Percentiles rank a stretch among this genome's conserved stretches.
These are phyloP conservation scores for Aspidiotus rigidus DNA, from an alignment of 2,888 invertebrate genomes.

Conservation along the genomic window DNA sequence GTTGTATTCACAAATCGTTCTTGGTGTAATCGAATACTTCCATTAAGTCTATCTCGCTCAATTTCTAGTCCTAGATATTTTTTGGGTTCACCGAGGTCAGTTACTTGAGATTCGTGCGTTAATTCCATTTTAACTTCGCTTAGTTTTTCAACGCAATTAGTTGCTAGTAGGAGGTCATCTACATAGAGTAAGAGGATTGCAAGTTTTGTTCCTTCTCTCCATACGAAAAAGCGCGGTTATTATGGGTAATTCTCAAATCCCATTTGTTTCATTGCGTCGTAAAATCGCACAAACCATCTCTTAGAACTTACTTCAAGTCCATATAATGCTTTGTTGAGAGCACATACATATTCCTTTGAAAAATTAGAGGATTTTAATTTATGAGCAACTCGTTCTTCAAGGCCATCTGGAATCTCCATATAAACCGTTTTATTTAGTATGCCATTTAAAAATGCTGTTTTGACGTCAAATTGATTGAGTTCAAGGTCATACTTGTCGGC, in stretches of 20 bases:
- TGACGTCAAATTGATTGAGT: not conserved
- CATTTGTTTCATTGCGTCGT: not conserved
- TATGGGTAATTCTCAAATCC: not conserved
- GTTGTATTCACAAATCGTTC: not conserved
- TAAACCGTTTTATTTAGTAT: not conserved
- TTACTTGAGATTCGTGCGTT: not conserved
- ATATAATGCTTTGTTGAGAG: not conserved
- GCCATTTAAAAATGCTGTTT: not conserved
- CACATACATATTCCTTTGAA: not conserved
- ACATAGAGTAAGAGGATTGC: not conserved
- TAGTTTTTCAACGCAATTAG: not conserved
- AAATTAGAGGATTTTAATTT: not conserved
- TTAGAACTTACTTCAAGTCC: not conserved
- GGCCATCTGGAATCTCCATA: not conserved
- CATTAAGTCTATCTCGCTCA: not conserved
- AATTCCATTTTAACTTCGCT: not conserved
- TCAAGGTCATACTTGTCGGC: not conserved
- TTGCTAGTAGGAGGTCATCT: not conserved
- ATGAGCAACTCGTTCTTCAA: not conserved
- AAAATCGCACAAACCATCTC: not conserved
- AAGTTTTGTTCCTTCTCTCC: not conserved
- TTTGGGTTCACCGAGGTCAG: not conserved
- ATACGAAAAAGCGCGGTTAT: not conserved
- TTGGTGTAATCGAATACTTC: not conserved
- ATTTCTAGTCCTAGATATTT: not conserved